A percentile compares a stretch with the other conserved stretches of the same genome.
phyloP scores from a whole-genome alignment of 2,797 vertebrate species.

The Pseudocheirus occidentalis region DNA sequence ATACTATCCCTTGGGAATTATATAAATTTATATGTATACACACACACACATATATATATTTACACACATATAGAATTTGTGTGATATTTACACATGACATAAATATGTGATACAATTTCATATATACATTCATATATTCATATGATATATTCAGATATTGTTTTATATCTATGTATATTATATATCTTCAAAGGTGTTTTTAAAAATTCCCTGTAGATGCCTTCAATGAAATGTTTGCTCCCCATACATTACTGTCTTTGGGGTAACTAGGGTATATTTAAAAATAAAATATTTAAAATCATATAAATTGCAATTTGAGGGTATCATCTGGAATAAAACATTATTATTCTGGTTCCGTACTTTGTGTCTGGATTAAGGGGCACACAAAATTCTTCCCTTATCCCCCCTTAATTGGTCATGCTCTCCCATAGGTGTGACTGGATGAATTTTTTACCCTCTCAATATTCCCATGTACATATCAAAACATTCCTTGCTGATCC shows the following conservation, averaged over 20 bases:
- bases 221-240: not conserved
- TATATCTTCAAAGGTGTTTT: not conserved
- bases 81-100: not conserved
- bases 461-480: not conserved
- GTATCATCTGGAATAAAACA: conserved; percentile 3
- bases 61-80: not conserved
- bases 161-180: not conserved
- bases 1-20: too few species aligned
- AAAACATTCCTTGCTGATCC: not conserved
- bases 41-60: too few species aligned
- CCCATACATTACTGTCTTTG: conserved; percentile 32
- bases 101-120: not conserved
- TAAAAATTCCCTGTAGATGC: not conserved
- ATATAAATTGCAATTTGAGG: conserved; percentile 25
- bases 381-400: not conserved
- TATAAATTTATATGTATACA: too few species aligned
- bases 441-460: not conserved
- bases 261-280: conserved; percentile 38
- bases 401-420: not conserved
- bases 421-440: not conserved
- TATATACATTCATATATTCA: not conserved
- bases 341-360: conserved; percentile 9
- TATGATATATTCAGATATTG: not conserved
- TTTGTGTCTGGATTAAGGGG: conserved; percentile 17
- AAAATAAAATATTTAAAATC: conserved; percentile 49